phyloP scores from a whole-genome alignment of 2,113 vertebrate species.

The Lucifuga dentata region DNA sequence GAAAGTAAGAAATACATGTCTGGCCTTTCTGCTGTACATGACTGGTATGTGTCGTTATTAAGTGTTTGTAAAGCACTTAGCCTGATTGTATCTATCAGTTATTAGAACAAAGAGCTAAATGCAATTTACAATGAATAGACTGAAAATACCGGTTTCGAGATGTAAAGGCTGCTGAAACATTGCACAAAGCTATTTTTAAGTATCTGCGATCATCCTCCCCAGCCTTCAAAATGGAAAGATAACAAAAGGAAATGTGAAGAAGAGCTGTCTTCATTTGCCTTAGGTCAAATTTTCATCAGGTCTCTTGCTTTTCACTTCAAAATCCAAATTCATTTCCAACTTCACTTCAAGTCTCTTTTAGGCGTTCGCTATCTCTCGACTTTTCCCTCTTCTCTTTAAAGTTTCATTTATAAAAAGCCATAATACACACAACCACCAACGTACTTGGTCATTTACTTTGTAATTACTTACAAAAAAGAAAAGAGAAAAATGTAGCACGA shows the following conservation, averaged over 20 bases:
- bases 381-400: slow-evolving; percentile 34
- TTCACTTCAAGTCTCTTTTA: too few relatives aligned
- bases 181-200: slow-evolving; percentile 29
- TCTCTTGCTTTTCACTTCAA: slow-evolving; percentile 44
- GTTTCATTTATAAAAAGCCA: slow-evolving; percentile 36
- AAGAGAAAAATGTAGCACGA: neutral
- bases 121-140: neutral
- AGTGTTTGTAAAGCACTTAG: neutral
- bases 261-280: slow-evolving; percentile 31
- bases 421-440: slow-evolving; percentile 21
- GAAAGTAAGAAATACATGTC: slow-evolving; percentile 26
- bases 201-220: slow-evolving; percentile 29
- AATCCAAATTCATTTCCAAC: too few relatives aligned
- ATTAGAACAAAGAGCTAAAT: slow-evolving; percentile 28
- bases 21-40: slow-evolving; percentile 20
- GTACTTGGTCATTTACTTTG: slow-evolving; percentile 11
- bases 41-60: slow-evolving; percentile 9
- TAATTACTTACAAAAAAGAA: slow-evolving; percentile 25
- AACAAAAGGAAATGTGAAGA: slow-evolving; percentile 16
- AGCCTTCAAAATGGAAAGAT: slow-evolving; percentile 13
- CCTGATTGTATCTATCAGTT: neutral
- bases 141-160: neutral
- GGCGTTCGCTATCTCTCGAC: slow-evolving; percentile 41
- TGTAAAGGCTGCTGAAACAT: slow-evolving; percentile 13
- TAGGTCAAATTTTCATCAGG: slow-evolving; percentile 40